These are phyloP conservation scores for Spheniscus mendiculus DNA, from an alignment of 2,113 vertebrate species.

Conservation along the genomic window DNA sequence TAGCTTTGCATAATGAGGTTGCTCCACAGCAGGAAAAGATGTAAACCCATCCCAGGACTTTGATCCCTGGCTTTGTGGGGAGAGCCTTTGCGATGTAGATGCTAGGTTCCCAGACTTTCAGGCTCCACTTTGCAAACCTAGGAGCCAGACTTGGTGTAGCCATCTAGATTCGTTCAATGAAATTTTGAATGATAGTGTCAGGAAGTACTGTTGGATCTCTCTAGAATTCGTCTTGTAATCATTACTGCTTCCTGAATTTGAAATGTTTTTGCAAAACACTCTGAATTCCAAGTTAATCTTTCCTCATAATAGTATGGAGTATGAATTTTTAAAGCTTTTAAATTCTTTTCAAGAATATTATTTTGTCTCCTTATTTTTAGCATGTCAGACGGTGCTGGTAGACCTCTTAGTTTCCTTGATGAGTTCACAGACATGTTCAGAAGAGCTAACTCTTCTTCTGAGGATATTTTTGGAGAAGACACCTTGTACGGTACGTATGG, in stretches of 20 bases:
- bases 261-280: neutral
- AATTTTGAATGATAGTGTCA: neutral
- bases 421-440: constrained; percentile 87
- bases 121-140: neutral
- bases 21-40: neutral
- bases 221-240: neutral
- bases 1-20: neutral
- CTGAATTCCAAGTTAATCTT: neutral
- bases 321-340: neutral
- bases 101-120: neutral
- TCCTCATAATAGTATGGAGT: neutral
- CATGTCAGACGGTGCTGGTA: constrained; percentile 87
- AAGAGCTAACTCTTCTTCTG: constrained; percentile 90
- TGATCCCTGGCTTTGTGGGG: neutral
- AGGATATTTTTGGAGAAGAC: constrained; percentile 92
- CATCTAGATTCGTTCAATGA: neutral
- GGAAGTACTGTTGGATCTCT: neutral
- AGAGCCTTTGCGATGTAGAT: neutral
- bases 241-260: neutral
- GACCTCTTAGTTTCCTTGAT: constrained; percentile 93
- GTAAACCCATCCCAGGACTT: neutral
- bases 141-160: neutral
- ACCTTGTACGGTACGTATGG: constrained; percentile 87
- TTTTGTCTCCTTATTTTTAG: constrained; percentile 71
- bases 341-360: neutral